Evolutionary conservation across 2,113 vertebrate species (phyloP).

Genomic region (Lanius ludovicianus): DNA sequence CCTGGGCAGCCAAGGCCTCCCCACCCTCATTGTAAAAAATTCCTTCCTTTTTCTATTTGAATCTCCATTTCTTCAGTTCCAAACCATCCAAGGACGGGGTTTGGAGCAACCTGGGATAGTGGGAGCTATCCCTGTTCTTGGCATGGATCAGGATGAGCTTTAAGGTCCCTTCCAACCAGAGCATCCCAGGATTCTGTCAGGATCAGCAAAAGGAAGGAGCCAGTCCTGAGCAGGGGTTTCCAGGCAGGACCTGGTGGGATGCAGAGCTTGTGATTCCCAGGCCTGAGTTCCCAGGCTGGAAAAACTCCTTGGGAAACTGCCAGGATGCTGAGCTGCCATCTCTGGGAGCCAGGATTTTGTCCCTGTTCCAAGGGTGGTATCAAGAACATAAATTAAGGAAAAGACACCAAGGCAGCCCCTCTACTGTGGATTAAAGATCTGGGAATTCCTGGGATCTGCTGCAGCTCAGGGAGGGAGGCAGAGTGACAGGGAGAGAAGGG

Average conservation of each 20-base stretch:
- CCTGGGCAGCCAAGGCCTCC: not conserved
- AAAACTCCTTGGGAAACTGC: conserved; percentile 1
- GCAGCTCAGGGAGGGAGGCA: not conserved
- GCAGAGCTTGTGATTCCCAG: not conserved
- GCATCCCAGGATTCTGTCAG: not conserved
- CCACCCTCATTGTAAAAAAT: fast-evolving
- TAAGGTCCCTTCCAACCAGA: not conserved
- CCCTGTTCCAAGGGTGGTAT: not conserved
- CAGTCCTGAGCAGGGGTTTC: not conserved
- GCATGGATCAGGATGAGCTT: not conserved
- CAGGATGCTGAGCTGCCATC: not conserved
- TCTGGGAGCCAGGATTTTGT: not conserved
- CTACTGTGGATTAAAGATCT: not conserved
- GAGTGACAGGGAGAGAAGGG: not conserved
- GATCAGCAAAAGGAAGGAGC: not conserved
- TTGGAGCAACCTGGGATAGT: not conserved
- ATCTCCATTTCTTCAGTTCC: not conserved
- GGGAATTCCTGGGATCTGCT: not conserved
- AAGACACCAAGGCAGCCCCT: not conserved
- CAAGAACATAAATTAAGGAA: not conserved
- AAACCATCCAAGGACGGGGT: not conserved
- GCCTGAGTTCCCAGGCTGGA: not conserved
- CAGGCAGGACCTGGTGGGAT: not conserved
- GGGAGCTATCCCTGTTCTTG: not conserved
- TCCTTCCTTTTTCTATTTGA: not conserved